These are phyloP conservation scores for Acinonyx jubatus DNA, from an alignment of 2,113 vertebrate species.

Conservation along the genomic window DNA sequence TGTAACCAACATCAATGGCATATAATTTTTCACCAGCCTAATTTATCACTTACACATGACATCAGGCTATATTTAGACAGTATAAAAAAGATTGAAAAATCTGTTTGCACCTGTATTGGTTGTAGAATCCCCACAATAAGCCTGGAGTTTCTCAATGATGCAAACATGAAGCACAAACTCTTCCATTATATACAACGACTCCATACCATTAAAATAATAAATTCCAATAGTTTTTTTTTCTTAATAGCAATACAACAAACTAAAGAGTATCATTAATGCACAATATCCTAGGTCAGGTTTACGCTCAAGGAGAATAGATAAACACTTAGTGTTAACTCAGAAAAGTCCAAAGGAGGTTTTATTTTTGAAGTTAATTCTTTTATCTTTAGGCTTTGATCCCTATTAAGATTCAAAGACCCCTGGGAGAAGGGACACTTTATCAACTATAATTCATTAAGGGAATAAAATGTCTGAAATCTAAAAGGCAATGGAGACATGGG, in stretches of 20 bases:
- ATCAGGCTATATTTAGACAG: background rate
- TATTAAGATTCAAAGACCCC: constrained; percentile 32
- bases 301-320: background rate
- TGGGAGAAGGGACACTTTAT: background rate
- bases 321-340: background rate
- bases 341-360: background rate
- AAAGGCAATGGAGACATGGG: background rate
- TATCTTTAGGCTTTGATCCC: background rate
- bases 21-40: background rate
- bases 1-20: background rate
- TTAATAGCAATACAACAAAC: background rate
- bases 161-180: background rate
- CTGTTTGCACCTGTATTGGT: background rate
- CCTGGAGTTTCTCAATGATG: background rate
- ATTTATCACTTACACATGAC: background rate
- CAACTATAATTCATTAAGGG: background rate
- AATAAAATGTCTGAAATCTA: background rate
- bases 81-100: background rate
- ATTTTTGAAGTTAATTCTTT: constrained; percentile 28
- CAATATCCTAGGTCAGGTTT: background rate
- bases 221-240: background rate
- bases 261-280: background rate
- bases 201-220: background rate
- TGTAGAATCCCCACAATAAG: background rate
- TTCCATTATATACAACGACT: background rate